Evolutionary conservation across 2,888 invertebrate species (phyloP), one percentile per base, ranked within the genome.

Genomic region (Ophion ellenae): DNA sequence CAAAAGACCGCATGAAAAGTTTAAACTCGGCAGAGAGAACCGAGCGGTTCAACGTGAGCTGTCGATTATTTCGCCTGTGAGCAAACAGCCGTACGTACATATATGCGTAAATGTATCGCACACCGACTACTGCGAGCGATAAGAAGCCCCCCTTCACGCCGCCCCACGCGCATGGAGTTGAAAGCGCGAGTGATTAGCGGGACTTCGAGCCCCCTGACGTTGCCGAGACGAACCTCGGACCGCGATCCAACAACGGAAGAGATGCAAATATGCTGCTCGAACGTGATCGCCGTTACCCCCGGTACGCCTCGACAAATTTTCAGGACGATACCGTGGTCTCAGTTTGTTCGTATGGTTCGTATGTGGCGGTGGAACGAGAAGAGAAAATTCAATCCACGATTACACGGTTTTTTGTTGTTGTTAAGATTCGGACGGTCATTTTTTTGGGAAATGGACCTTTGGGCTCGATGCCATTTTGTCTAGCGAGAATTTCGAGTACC

Each of bases 51-150:
- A 57, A 69, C 14, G 53, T 78, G 75, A 47, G 24, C 20, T 79
- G 69, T 63, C 47, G 69, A 79, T 78, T 76, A 78, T 83, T 71
- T 53, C 47, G 78, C 64, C 83, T 75, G 75, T 75, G 32, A 53
- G 61, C 20, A 61, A 79, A 71, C 36, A 74, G 36, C 45, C n/a
- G 9, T 53, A 28, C 20, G 47, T 24, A 73, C 28, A 14, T 47
- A 66, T 36, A 57, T 45, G 76, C 67, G 76, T 80, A 69, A 40
- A 69, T 73, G 71, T 86, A 78, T 66, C 17, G 53, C 53, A 14
- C 17, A 53, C 53, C 47, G 36, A 76, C 9, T 45, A 57, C 28
- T 59, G 32, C 61, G 75, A 76, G 66, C 80, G 84, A 84, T 84
- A 84, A 84, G 84, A 71, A 66, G 66, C 20, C 36, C 64, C 79